phyloP scores from a whole-genome alignment of 1,140 invertebrate genomes.

The Drosophila ambigua region DNA sequence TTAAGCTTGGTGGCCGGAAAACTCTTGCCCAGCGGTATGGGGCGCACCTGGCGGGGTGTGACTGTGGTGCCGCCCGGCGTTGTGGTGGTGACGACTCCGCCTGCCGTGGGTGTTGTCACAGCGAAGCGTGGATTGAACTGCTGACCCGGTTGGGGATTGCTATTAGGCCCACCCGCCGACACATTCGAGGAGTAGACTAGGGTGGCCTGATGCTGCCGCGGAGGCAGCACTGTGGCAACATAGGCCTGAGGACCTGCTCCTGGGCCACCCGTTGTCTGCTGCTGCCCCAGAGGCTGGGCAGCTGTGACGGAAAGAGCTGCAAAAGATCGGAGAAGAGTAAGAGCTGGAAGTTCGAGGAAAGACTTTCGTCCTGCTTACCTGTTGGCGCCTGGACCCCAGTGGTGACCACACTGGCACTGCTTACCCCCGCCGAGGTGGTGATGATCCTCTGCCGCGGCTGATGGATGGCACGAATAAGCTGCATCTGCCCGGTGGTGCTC shows the following conservation, averaged over 20 bases:
- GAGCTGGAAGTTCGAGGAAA: not conserved
- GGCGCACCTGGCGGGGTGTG: constrained; percentile 67
- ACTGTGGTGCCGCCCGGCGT: constrained; percentile 69
- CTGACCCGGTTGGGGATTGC: constrained; percentile 55
- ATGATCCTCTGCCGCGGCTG: constrained; percentile 76
- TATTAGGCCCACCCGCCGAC: constrained; percentile 27
- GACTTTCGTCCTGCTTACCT: constrained; percentile 16
- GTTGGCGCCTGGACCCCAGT: constrained; percentile 63
- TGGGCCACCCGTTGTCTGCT: constrained; percentile 38
- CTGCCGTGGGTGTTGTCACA: constrained; percentile 66
- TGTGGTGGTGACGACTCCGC: constrained; percentile 35
- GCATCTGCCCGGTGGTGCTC: constrained; percentile 70
- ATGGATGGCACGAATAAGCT: constrained; percentile 77
- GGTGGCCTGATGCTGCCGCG: constrained; percentile 79
- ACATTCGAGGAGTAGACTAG: constrained; percentile 81
- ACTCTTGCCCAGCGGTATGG: constrained; percentile 73
- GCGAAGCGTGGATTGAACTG: constrained; percentile 82
- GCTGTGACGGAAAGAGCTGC: constrained; percentile 54
- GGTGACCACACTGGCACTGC: constrained; percentile 49
- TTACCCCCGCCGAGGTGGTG: constrained; percentile 68
- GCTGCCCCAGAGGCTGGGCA: constrained; percentile 47
- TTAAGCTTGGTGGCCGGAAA: constrained; percentile 75
- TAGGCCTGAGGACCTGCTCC: constrained; percentile 71
- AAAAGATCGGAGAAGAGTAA: not conserved
- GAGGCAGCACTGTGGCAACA: constrained; percentile 78